Evolutionary conservation across 2,888 invertebrate species (phyloP).

Genomic region (Hartigia nigra): DNA sequence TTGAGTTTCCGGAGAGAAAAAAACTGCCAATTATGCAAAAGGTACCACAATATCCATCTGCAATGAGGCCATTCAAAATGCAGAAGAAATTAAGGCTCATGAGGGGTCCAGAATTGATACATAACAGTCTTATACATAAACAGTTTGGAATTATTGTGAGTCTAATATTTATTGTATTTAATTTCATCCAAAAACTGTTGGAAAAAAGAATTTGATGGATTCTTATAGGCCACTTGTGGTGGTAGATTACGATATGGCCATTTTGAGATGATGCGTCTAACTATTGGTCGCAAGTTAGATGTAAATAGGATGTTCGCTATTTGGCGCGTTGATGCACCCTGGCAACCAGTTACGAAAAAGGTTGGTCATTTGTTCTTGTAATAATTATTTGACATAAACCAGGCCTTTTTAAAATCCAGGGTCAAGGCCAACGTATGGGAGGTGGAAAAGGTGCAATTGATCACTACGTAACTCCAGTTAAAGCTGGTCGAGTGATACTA

Average conservation of each 20-base stretch:
- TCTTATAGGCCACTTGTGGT: slow-evolving; percentile 80
- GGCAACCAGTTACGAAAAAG: slow-evolving; percentile 94
- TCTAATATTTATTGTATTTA: slow-evolving; percentile 32
- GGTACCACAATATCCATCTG: slow-evolving; percentile 76
- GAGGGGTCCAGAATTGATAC: slow-evolving; percentile 90
- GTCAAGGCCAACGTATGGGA: slow-evolving; percentile 92
- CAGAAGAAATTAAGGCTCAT: slow-evolving; percentile 84
- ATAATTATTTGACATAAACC: neutral
- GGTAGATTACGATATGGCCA: slow-evolving; percentile 85
- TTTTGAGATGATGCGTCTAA: slow-evolving; percentile 88
- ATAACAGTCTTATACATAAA: slow-evolving; percentile 86
- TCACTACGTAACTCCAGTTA: slow-evolving; percentile 94
- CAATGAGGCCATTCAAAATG: slow-evolving; percentile 83
- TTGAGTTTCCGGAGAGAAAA: slow-evolving; percentile 76
- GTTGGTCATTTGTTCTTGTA: slow-evolving; percentile 46
- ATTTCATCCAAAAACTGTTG: slow-evolving; percentile 1
- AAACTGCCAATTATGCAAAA: slow-evolving; percentile 80
- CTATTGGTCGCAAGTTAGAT: slow-evolving; percentile 83
- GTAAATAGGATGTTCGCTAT: slow-evolving; percentile 88
- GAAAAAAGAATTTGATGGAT: slow-evolving; percentile 4
- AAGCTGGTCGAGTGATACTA: slow-evolving; percentile 88
- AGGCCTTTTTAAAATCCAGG: slow-evolving; percentile 62
- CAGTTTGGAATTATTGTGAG: slow-evolving; percentile 94
- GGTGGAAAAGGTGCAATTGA: slow-evolving; percentile 96
- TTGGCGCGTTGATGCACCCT: slow-evolving; percentile 95